Evolutionary conservation across 2,113 vertebrate genomes (phyloP).

Genomic region (Hipposideros armiger): DNA sequence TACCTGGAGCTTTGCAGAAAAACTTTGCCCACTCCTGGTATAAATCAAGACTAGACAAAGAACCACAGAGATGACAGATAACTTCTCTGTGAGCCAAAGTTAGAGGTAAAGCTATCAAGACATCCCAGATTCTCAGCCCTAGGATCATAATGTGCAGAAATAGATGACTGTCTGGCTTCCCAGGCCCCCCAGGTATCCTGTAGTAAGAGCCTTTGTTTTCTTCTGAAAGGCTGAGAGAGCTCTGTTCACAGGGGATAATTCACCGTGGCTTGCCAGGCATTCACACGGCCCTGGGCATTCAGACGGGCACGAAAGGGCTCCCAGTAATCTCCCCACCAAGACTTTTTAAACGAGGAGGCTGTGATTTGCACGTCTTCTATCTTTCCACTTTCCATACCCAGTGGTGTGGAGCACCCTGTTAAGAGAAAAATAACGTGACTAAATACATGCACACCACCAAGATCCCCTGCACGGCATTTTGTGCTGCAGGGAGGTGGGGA

Average conservation of each 20-base stretch:
- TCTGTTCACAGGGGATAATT: neutral
- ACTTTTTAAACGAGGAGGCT: conserved; percentile 89
- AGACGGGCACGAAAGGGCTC: conserved; percentile 88
- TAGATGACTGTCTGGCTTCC: neutral
- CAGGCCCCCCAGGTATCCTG: neutral
- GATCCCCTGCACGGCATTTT: neutral
- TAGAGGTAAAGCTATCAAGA: neutral
- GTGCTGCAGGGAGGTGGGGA: neutral
- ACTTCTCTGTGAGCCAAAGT: neutral
- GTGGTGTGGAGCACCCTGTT: conserved; percentile 91
- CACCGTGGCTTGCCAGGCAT: conserved; percentile 94
- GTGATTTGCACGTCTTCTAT: conserved; percentile 89
- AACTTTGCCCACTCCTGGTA: neutral
- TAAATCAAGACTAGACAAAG: neutral
- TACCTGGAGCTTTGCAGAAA: neutral
- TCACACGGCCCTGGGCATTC: conserved; percentile 89
- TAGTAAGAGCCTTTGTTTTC: neutral
- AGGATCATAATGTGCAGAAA: neutral
- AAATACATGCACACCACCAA: neutral
- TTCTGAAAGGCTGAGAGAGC: neutral
- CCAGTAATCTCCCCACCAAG: conserved; percentile 89
- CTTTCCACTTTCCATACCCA: conserved; percentile 90
- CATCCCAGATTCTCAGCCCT: neutral
- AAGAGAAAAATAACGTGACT: conserved; percentile 45
- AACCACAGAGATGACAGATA: neutral